Base-by-base conservation (phyloP, 2,888 invertebrate genomes). In the Eucriotettix oculatus region DNA sequence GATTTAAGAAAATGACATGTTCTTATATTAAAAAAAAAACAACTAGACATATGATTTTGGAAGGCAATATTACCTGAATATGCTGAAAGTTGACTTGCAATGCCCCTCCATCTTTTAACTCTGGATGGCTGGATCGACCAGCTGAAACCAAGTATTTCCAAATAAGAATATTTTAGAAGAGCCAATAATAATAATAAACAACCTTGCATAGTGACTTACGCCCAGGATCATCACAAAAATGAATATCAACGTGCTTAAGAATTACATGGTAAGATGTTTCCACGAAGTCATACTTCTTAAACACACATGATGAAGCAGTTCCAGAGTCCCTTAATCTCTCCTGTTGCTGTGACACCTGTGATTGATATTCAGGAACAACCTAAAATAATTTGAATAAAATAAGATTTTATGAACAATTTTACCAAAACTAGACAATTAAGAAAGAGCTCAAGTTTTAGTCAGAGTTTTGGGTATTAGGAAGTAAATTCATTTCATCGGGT, bases 251-350 rank as follows among this genome's bases (percentile, higher is more conserved):
- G 69, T 92, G 82, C 64, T 93, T 91, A 61, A 90, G 90, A 58
- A 90, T 82, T 71, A 99, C 85, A 74, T 99, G 99, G 77, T 97
- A 96, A 0, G 97, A 98, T 0, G 99, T 98, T 76, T 98, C 97
- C 1, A 89, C 79, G n/a, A 98, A 92, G 77, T 98, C 96, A 72
- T 90, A 93, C 56, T 83, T 82, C 42, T 84, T 82, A 75, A 94
- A 96, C 73, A 89, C 79, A 66, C 84, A 83, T 61, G 71, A 68
- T 42, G 68, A 62, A n/a, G 66, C 59, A 60, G 64, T 63, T 57
- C 64, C 70, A 41, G 71, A 68, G 63, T 70, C 75, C 66, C 73
- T 75, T 17, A 73, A 68, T 65, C 77, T 70, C 44, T 76, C 75
- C 70, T 80, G 78, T 67, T 80, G 78, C 66, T 85, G 85, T 17